These are phyloP conservation scores for Pogonocherus hispidulus DNA, from an alignment of 2,888 invertebrate genomes.

Conservation along the genomic window DNA sequence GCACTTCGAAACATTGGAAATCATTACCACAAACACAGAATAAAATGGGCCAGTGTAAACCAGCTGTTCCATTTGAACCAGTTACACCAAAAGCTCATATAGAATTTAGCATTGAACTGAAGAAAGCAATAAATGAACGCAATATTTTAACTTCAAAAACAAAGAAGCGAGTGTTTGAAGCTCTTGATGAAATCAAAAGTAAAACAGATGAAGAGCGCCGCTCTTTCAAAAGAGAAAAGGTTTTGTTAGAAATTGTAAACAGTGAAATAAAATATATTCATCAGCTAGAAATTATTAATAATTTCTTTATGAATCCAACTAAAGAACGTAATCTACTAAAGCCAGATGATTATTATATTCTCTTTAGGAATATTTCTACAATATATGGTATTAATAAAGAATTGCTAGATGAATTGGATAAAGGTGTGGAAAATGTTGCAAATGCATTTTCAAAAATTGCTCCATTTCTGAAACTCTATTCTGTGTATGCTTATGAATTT, in stretches of 20 bases:
- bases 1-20: background rate
- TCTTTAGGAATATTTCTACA: constrained; percentile 77
- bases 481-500: constrained; percentile 83
- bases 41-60: constrained; percentile 8
- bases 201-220: constrained; percentile 64
- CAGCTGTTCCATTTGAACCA: constrained; percentile 59
- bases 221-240: constrained; percentile 68
- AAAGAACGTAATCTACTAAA: constrained; percentile 71
- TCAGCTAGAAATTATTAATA: constrained; percentile 77
- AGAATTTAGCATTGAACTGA: constrained; percentile 73
- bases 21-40: background rate
- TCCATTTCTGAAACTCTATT: constrained; percentile 84
- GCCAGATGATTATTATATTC: constrained; percentile 69
- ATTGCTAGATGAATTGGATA: constrained; percentile 72
- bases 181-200: constrained; percentile 69
- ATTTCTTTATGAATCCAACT: constrained; percentile 75
- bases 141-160: constrained; percentile 76
- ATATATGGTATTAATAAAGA: constrained; percentile 77
- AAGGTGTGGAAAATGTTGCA: constrained; percentile 73
- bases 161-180: constrained; percentile 74
- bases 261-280: constrained; percentile 80
- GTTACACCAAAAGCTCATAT: constrained; percentile 73
- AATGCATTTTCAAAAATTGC: constrained; percentile 79
- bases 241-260: constrained; percentile 77
- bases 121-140: constrained; percentile 73